Base-by-base conservation (phyloP, 1,140 invertebrate genomes). In the Drosophila oshimai region DNA sequence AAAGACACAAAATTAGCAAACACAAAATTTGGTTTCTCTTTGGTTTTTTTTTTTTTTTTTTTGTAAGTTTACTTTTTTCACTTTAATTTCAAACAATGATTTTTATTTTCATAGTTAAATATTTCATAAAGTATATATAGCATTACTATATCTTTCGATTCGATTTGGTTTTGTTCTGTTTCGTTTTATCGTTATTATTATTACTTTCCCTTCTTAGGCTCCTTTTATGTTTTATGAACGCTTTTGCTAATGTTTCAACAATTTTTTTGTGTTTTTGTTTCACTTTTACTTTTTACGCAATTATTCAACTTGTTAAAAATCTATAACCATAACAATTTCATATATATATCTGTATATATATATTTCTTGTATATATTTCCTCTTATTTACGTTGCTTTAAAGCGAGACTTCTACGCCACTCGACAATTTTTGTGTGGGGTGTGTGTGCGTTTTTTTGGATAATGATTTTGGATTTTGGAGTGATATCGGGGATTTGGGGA, bases 251-350 rank as follows among this genome's bases (percentile, higher is more conserved):
- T 87, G 79, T 87, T 61, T 87, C 83, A 87, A 87, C 81, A 87
- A 87, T 81, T 87, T 86, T 86, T 81, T 81, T 78, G 44, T 46
- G 26, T 79, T 86, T 86, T 73, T 62, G 22, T 69, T 79, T 69
- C 50, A 49, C 54, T 78, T 76, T 61, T 62, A 41, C 34, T 57
- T 74, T 68, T 86, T 87, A 87, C 69, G 76, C 76, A 87, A 87
- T 87, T 87, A 87, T 87, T 87, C 81, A 87, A 87, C 81, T 87
- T 87, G 75, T 87, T 87, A 87, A 87, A 87, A 87, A 87, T 87
- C 81, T 87, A 87, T 87, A 87, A 87, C 81, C 81, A 87, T 87
- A 87, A 87, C 81, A 87, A 87, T 87, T 87, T 87, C 60, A 74
- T 58, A 81, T 80, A 70, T 86, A 60, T 87, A 29, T 86, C 55